These are phyloP conservation scores for Drosophila virilis DNA, from an alignment of 1,140 invertebrate genomes.

Conservation along the genomic window DNA sequence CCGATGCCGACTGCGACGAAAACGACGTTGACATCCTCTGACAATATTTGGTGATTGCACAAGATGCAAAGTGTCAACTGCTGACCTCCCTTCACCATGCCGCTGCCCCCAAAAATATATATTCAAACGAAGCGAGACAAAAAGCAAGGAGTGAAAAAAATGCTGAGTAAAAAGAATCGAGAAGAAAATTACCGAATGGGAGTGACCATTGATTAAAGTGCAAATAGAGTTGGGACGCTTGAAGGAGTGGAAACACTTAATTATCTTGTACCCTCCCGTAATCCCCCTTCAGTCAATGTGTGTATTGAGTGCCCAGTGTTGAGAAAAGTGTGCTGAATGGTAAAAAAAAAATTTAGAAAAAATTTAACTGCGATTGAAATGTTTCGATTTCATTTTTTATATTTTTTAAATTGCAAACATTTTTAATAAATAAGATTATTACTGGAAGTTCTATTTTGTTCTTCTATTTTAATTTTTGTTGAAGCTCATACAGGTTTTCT, in stretches of 20 bases:
- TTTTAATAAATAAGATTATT: too few relatives aligned
- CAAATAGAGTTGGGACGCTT: slow-evolving; percentile 1
- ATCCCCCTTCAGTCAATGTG: background rate
- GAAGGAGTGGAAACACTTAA: slow-evolving; percentile 27
- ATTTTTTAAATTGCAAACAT: too few relatives aligned
- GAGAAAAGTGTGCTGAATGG: too few relatives aligned
- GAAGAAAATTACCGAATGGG: slow-evolving; percentile 25
- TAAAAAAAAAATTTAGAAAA: too few relatives aligned
- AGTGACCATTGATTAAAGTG: slow-evolving; percentile 50
- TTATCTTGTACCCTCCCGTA: slow-evolving; percentile 6
- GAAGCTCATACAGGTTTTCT: too few relatives aligned
- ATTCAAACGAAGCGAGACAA: slow-evolving; percentile 32
- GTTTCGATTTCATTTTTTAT: too few relatives aligned
- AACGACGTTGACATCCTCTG: slow-evolving; percentile 70
- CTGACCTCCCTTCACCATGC: slow-evolving; percentile 25
- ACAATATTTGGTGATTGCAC: slow-evolving; percentile 83
- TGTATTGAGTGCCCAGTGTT: too few relatives aligned
- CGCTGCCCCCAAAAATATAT: background rate
- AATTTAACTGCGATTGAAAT: too few relatives aligned
- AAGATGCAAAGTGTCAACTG: slow-evolving; percentile 81
- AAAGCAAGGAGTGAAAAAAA: slow-evolving; percentile 21
- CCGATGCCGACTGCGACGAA: slow-evolving; percentile 22
- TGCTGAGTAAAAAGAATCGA: slow-evolving; percentile 29
- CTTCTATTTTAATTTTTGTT: too few relatives aligned
- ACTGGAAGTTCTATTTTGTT: too few relatives aligned